Evolutionary conservation across 2,797 vertebrate species (phyloP).

Genomic region (Dendrocincla fuliginosa): DNA sequence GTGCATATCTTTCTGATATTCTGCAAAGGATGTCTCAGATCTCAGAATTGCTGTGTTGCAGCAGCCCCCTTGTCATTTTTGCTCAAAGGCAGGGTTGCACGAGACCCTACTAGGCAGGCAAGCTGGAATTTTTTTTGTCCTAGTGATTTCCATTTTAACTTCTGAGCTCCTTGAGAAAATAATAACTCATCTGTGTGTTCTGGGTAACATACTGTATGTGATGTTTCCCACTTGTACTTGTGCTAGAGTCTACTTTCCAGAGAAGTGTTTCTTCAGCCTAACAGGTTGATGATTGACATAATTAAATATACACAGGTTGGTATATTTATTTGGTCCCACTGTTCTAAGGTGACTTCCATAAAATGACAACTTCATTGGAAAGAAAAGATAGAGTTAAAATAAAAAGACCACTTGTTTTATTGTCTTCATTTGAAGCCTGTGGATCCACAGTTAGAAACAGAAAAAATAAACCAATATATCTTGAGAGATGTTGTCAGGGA

Average conservation of each 20-base stretch:
- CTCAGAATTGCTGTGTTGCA: neutral
- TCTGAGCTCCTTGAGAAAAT: neutral
- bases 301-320: fast-evolving
- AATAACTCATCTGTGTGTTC: neutral
- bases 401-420: neutral
- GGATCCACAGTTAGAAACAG: neutral
- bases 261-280: neutral
- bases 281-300: neutral
- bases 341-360: neutral
- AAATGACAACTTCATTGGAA: neutral
- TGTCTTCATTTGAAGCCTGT: neutral
- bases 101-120: neutral
- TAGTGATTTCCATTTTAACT: neutral
- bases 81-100: neutral
- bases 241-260: neutral
- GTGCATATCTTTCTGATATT: neutral
- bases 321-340: neutral
- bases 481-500: neutral
- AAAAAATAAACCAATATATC: neutral
- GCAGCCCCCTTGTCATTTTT: neutral
- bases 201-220: neutral
- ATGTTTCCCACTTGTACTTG: neutral
- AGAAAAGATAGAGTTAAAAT: neutral
- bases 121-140: neutral
- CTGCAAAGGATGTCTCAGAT: neutral